A percentile compares a stretch with the other conserved stretches of the same genome.
Conservation (phyloP, 30 jellyfish, hydroid and myxozoan species). For the Cassiopea xamachana region DNA sequence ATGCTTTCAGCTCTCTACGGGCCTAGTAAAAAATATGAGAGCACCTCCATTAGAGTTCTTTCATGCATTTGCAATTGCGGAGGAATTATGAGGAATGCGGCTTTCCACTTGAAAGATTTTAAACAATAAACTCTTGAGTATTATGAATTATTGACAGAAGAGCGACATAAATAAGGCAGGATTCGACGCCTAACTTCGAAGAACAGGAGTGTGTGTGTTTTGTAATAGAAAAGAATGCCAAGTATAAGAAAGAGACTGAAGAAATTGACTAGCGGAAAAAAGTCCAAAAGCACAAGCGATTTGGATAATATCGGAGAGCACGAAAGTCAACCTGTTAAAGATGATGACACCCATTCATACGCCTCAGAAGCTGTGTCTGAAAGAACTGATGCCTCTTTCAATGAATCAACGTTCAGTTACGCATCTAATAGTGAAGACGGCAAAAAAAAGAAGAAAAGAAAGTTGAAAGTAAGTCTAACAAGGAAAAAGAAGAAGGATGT, state of each 20-base stretch:
- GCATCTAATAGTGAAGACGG: constrained; percentile 22
- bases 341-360: constrained; percentile 56
- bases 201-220: background rate
- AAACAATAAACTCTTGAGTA: constrained; percentile 7
- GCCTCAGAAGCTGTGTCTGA: constrained; percentile 68
- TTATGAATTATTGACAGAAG: constrained; percentile 23
- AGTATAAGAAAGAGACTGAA: constrained; percentile 64
- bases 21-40: too few relatives aligned
- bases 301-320: constrained; percentile 19
- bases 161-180: background rate
- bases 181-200: background rate
- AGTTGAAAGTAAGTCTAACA: constrained; percentile 29
- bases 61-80: constrained; percentile 4
- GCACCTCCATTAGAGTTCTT: too few relatives aligned
- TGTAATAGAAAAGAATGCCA: constrained; percentile 16
- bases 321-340: constrained; percentile 7
- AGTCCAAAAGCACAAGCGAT: constrained; percentile 62
- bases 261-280: constrained; percentile 58
- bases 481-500: constrained; percentile 47
- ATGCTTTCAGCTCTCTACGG: too few relatives aligned
- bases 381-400: constrained; percentile 39
- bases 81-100: constrained; percentile 26
- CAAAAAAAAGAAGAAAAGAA: constrained; percentile 44
- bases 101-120: constrained; percentile 18
- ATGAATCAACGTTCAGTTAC: constrained; percentile 39